Evolutionary conservation across 2,113 vertebrate genomes (phyloP), one percentile per base, ranked within the genome.

Genomic region (Redunca redunca): DNA sequence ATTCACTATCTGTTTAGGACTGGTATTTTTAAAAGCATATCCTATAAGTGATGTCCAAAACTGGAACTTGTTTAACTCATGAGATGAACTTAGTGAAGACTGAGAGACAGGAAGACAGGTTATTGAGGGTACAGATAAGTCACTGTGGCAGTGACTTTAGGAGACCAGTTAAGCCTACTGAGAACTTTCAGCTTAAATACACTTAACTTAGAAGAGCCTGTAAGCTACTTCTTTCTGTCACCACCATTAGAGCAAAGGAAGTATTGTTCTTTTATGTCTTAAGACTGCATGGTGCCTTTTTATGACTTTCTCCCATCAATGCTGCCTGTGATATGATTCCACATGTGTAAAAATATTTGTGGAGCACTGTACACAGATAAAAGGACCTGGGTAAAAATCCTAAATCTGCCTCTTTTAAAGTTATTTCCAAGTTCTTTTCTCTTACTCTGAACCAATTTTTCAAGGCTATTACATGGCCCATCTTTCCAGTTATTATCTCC

Each of bases 121-220:
- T 74, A 71, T 1, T 11, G n/a, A 17, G 16, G 23, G 12, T 53
- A 85, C 15, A 91, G 14, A 55, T 83, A 86, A 96, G 28, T 80
- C 25, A 57, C 57, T 71, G 36, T 7, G 87, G 16, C 4, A 46
- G 25, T 77, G 50, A 58, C 57, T 96, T 50, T 50, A 62, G 91
- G 74, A 93, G 43, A 85, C n/a, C 43, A 94, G 53, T 30, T 96
- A 60, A 92, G 36, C 25, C 53, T 90, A 67, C 43, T 40, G 77
- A 97, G 21, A 95, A 97, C 48, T 62, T 92, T 52, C 40, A 92
- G 48, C 8, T 93, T 57, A 91, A 96, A 93, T 36, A 94, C 15
- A 83, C 64, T 80, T 93, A 86, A 58, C 26, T 71, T 23, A 40
- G 67, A 40, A 71, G 25, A 95, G n/a, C 21, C 58, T 91, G 2